Evolutionary conservation across 2,888 invertebrate genomes (phyloP).

Genomic region (Escarpia spicata): DNA sequence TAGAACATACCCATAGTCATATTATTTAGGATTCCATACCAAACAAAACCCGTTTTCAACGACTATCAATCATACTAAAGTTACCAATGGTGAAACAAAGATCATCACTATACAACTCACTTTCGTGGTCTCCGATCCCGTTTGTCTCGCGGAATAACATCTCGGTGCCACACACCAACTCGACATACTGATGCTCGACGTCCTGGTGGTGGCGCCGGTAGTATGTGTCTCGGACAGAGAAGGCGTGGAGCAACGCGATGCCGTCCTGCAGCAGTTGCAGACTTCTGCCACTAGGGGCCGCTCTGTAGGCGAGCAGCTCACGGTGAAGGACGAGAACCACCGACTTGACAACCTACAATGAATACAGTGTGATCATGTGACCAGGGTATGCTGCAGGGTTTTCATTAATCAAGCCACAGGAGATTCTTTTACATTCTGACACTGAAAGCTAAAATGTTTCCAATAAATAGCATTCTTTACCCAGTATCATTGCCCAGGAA

Average conservation of each 20-base stretch:
- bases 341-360: background rate
- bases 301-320: slow-evolving; percentile 1
- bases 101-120: background rate
- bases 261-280: background rate
- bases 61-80: background rate
- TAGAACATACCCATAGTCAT: no score
- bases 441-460: no score
- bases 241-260: background rate
- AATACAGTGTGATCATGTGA: background rate
- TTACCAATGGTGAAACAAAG: background rate
- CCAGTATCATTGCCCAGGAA: no score
- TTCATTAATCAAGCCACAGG: no score
- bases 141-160: background rate
- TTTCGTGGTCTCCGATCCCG: background rate
- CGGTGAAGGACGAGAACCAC: slow-evolving; percentile 17
- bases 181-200: slow-evolving; percentile 17
- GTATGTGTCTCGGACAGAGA: background rate
- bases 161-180: slow-evolving; percentile 19
- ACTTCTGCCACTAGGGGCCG: background rate
- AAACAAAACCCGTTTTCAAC: no score
- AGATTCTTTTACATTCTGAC: no score
- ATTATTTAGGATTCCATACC: no score
- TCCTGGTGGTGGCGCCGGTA: slow-evolving; percentile 17
- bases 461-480: no score
- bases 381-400: background rate